Evolutionary conservation across 2,113 vertebrate genomes (phyloP), one percentile per base, ranked within the genome.

Genomic region (Phoenicopterus ruber): DNA sequence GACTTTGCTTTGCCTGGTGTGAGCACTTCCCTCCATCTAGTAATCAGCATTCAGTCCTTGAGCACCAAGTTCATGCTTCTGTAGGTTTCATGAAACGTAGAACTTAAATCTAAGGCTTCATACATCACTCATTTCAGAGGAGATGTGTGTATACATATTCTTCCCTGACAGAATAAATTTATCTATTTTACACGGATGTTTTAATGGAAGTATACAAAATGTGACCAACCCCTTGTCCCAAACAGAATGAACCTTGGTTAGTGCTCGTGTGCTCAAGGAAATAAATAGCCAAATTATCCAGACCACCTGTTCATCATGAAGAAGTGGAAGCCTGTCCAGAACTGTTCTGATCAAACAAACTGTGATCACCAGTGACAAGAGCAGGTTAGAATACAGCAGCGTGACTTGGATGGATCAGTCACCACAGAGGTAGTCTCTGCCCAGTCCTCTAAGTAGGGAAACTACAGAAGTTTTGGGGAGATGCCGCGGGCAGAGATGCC

Each of bases 371-470:
- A n/a, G 1, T 0, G 2, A 34, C 34, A 63, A 18, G 34, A 81
- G 6, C 19, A 61, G 20, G 32, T 32, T 50, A 42, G 57, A 57
- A 66, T 11, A 57, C 7, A 50, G 82, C 46, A 46, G 18, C 0
- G 0, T 26, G 50, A 16, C n/a, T 40, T 36, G 36, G 40, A 67
- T 0, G 0, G 17, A 10, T 54, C 54, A 4, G n/a, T 55, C 34
- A 15, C 59, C 28, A 34, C n/a, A 55, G 46, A 70, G 29, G 6
- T 21, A 2, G 32, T 84, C 31, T 47, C 26, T 83, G 50, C 40
- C 26, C 47, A 36, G 0, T 21, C 17, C 29, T 42, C 18, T 8
- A 32, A n/a, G 44, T 2, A 42, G 34, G 31, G 46, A 57, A 80
- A 32, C 40, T 46, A 22, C 40, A 44, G 21, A 55, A 28, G 26